Percentiles rank a stretch among this genome's conserved stretches.
Evolutionary conservation across 2,888 invertebrate species (phyloP).

Genomic region (Apeira syringaria): DNA sequence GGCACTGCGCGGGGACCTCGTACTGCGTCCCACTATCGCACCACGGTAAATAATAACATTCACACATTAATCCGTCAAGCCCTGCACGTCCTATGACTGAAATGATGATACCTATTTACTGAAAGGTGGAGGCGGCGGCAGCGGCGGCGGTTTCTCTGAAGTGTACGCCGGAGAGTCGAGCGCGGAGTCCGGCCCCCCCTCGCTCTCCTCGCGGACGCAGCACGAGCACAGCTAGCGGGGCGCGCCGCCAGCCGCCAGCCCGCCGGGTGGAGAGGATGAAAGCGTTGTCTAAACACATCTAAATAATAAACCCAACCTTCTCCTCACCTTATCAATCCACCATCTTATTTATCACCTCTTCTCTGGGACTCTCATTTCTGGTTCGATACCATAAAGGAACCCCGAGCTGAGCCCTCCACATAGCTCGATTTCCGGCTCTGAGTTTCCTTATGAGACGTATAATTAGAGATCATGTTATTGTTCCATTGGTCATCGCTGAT

Average conservation of each 20-base stretch:
- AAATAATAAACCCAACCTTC: too few species aligned
- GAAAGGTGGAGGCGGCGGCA: conserved; percentile 67
- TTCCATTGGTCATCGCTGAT: too few species aligned
- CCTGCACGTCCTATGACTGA: too few species aligned
- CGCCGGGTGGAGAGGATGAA: conserved; percentile 2
- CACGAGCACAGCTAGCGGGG: conserved; percentile 77
- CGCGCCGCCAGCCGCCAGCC: conserved; percentile 14
- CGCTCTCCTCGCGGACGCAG: conserved; percentile 71
- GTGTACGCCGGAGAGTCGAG: conserved; percentile 79
- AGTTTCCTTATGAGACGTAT: too few species aligned
- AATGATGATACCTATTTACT: too few species aligned
- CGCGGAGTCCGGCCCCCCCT: conserved; percentile 74
- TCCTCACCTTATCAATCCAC: too few species aligned
- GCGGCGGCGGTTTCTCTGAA: conserved; percentile 72
- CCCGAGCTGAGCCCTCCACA: too few species aligned
- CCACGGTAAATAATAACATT: conserved; percentile 90
- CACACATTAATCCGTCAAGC: too few species aligned
- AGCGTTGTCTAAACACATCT: background rate
- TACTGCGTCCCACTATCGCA: conserved; percentile 78
- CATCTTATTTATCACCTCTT: too few species aligned
- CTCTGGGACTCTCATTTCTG: background rate
- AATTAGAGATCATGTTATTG: too few species aligned
- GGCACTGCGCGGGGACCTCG: conserved; percentile 74
- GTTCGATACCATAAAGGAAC: background rate
- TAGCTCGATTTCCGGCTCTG: too few species aligned